These are phyloP conservation scores for Diuraphis noxia DNA, from an alignment of 1,140 invertebrate genomes.

Conservation along the genomic window DNA sequence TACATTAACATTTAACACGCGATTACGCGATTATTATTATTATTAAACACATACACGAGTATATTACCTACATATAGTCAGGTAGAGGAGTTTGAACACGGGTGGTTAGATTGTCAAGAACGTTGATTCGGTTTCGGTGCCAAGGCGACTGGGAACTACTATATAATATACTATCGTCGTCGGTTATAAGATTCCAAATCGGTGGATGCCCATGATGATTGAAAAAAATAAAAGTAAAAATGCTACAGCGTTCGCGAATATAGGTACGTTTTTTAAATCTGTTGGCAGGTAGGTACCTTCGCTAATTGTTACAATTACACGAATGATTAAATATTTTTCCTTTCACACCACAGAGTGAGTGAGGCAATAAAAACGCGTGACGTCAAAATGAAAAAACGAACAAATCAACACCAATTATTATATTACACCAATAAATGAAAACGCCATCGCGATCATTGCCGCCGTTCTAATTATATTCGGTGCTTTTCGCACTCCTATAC, in stretches of 20 bases:
- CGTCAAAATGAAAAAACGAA: constrained; percentile 2
- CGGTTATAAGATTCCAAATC: neutral
- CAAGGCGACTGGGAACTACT: constrained; percentile 35
- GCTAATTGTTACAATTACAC: neutral
- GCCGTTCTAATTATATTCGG: neutral
- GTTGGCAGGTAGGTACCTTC: neutral
- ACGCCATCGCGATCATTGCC: neutral
- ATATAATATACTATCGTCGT: neutral
- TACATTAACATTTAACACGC: neutral
- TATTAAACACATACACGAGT: neutral
- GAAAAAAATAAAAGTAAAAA: neutral
- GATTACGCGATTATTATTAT: neutral
- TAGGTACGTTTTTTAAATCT: neutral
- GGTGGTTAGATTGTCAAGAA: constrained; percentile 43
- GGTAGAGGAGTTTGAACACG: neutral
- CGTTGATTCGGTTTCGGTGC: constrained; percentile 51
- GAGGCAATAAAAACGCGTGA: neutral
- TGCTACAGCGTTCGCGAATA: neutral
- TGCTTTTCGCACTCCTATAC: neutral
- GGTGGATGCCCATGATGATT: constrained; percentile 22
- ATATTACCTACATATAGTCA: neutral
- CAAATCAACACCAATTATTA: neutral
- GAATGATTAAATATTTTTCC: neutral
- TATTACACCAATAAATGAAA: constrained; percentile 12
- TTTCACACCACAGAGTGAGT: neutral